Base-by-base conservation (phyloP, 2,113 vertebrate genomes). In the Toxostoma redivivum region DNA sequence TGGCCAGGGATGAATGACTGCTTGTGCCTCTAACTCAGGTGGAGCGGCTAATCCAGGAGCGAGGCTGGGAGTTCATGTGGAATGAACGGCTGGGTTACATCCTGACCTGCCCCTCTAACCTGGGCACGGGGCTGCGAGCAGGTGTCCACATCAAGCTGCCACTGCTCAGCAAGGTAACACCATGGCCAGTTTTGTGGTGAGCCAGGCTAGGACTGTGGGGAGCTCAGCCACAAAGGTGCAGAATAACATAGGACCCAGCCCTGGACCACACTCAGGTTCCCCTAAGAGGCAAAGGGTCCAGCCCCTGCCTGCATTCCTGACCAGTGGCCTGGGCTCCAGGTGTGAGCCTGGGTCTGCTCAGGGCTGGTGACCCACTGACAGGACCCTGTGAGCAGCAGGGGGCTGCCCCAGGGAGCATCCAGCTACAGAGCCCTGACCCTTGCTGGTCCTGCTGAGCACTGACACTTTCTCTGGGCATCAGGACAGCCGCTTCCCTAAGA, bases 1-100 rank as follows among this genome's bases (percentile, higher is more conserved):
- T 1, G 1, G 31, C 57, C 2, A 2, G 27, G 51, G 33, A 54
- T 88, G 70, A 94, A 12, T 0, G 0, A 25, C 31, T 44, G 37
- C 30, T 38, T 51, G 33, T 90, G 67, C 74, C 31, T 60, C 16
- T 37, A 15, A 57, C 33, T 37, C 88, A 99, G 98, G 98, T 99
- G 81, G 98, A 99, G 70, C 96, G 97, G 45, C 94, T 98, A 58
- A 99, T 99, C 95, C 97, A 98, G 81, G 98, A 98, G 47, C 97
- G 98, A 73, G 98, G 98, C 95, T 98, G 98, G 98, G 98, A 99
- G 95, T 99, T 99, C 96, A 99, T 99, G 98, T 99, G 98, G 98
- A 98, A 98, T 2, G 98, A 98, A 64, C 96, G 97, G 50, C 97
- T 99, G 93, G 98, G 98, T 20, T 99, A 98, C 95, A 97, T 98